Evolutionary conservation across 2,113 vertebrate species (phyloP), one percentile per base, ranked within the genome.

Genomic region (Reinhardtius hippoglossoides): DNA sequence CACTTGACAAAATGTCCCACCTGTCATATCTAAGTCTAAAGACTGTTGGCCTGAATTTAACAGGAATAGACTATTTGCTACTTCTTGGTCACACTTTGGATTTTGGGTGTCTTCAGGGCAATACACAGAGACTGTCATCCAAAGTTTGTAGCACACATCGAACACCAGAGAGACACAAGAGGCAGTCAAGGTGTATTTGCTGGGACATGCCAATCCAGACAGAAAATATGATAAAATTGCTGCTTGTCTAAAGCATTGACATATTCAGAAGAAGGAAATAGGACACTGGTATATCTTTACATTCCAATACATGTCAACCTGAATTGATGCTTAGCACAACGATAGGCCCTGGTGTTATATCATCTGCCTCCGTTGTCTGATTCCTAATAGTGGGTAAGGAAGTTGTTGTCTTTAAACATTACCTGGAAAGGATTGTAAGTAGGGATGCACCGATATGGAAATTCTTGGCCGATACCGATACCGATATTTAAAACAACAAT

Each of bases 1-100:
- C 46, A 26, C 64, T 10, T 52, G 60, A 69, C 42, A 74, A 27
- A 73, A 8, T 42, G 27, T 62, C 50, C 24, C 44, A 54, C 24
- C 15, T 64, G 13, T 76, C 71, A 76, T 3, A 62, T 62, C 21
- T 3, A 27, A 35, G 26, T 24, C 37, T 16, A 4, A 66, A 23
- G 24, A 35, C 15, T 15, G 48, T 20, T 9, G 46, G 37, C 48
- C 66, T 62, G 48, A 66, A 55, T n/a, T 23, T 5, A 23, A 26
- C 74, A 56, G 7, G 15, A 64, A 54, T n/a, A 42, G 10, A 44
- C 57, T 2, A 20, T 1, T 12, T n/a, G 12, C 2, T 44, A 2
- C 21, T 24, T 58, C 31, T 50, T 73, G 18, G 14, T 24, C 13
- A 65, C 20, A 9, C 40, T 65, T 61, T 31, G 44, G 31, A 20